Evolutionary conservation across 2,113 vertebrate genomes (phyloP), one percentile per base, ranked within the genome.

Genomic region (Corvus hawaiiensis): DNA sequence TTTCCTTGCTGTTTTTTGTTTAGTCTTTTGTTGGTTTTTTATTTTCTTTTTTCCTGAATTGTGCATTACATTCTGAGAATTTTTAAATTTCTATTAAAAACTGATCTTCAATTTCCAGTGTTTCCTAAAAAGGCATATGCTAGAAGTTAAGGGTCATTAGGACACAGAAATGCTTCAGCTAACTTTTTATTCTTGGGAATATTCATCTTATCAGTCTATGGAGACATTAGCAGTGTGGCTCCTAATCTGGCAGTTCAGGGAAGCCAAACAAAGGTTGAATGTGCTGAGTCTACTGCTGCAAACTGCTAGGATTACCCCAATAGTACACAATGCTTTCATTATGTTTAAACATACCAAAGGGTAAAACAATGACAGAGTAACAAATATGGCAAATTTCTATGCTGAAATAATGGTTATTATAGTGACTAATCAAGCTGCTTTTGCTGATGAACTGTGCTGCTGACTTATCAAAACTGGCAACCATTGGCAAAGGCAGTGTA

Each of bases 311-410:
- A 24, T 46, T 58, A 51, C 12, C 35, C 23, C 86, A 85, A 37
- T 28, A 75, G 33, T 51, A 87, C 64, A 76, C 21, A 68, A 69
- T 73, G 54, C 35, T 94, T 94, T 93, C 26, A 69, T 71, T 87
- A 67, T 35, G 9, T 59, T 96, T 94, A 86, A 97, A 96, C 51
- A 82, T 59, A 73, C 37, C 64, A 63, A 91, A 92, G 16, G 12
- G 39, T 72, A 92, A 86, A 91, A 66, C 66, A 92, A 94, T 54
- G 66, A 33, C 37, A 94, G 71, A 89, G 43, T 84, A 79, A 90
- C 54, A 96, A 84, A 80, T 20, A 87, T 10, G 16, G 51, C 43
- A 68, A 77, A 37, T 54, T 81, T 95, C 86, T 84, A 87, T 48
- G 39, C 48, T 71, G 67, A 72, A 83, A 76, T 68, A 23, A 32